Evolutionary conservation across 2,797 vertebrate genomes (phyloP), one percentile per base, ranked within the genome.

Genomic region (Pipistrellus kuhlii): DNA sequence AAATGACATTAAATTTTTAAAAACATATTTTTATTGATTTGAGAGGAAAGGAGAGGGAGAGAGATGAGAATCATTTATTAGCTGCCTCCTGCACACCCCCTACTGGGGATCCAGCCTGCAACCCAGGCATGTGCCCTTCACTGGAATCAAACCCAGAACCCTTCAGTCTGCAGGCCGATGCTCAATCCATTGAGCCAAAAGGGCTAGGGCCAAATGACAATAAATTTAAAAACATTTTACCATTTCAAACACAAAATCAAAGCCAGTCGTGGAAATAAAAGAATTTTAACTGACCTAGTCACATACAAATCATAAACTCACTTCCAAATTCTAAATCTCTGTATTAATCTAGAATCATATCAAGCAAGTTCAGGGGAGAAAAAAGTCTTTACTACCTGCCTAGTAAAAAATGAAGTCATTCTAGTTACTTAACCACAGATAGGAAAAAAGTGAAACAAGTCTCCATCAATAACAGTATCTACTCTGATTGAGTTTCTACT

Each of bases 181-280:
- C 27, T 62, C 27, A 30, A 62, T 59, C 57, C 57, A 59, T 11
- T 59, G 57, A 59, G 57, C 25, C 57, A 59, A 59, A 59, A 11
- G 2, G 25, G 57, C 25, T 27, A 59, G 57, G 57, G 57, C 25
- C 57, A 59, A 59, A 59, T 27, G 25, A 27, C 57, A 59, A 27
- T 57, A 55, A 38, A 18, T 44, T 57, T 92, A 59, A 21, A 78
- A 85, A 27, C 71, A 72, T 38, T 44, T 10, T 44, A 44, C 20
- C 88, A 91, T 55, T 86, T 8, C 57, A 92, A 68, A 84, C 59
- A 95, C 44, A 80, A 66, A 89, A 93, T 51, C 17, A 59, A 71
- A 80, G 21, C 44, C 23, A 90, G 23, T 69, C 15, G 35, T 15
- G 25, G 15, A 59, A 88, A 69, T 8, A 68, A 38, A 10, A 84